phyloP scores from a whole-genome alignment of 2,113 vertebrate species.

The Phrynocephalus versicolor region DNA sequence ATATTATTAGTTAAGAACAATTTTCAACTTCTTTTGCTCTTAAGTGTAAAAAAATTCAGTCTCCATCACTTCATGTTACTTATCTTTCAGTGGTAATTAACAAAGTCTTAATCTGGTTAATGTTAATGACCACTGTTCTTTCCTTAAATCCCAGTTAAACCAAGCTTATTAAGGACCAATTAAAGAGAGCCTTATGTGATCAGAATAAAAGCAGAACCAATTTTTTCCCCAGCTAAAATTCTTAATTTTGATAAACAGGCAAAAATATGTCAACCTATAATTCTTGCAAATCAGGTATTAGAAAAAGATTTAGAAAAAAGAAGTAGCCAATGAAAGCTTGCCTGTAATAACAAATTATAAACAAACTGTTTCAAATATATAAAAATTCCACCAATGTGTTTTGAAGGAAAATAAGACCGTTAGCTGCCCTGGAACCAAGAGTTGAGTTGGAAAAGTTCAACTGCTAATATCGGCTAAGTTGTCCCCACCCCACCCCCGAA shows the following conservation, averaged over 20 bases:
- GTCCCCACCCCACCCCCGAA: background rate
- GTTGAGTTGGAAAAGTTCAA: background rate
- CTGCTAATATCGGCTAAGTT: background rate
- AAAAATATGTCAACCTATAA: slow-evolving; percentile 30
- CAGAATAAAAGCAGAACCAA: slow-evolving; percentile 74
- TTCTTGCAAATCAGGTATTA: slow-evolving; percentile 32
- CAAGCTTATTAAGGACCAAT: slow-evolving; percentile 85
- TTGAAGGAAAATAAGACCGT: background rate
- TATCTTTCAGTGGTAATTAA: slow-evolving; percentile 87
- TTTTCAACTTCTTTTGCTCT: slow-evolving; percentile 62
- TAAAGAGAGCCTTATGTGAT: slow-evolving; percentile 82
- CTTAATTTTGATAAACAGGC: slow-evolving; percentile 58
- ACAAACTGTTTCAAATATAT: background rate
- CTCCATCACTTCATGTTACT: slow-evolving; percentile 76
- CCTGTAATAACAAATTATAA: background rate
- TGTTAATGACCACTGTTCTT: slow-evolving; percentile 86
- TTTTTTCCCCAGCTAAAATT: slow-evolving; percentile 57
- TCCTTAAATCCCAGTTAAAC: slow-evolving; percentile 84
- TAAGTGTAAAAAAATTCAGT: slow-evolving; percentile 72
- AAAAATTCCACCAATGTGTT: background rate
- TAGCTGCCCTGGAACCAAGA: background rate
- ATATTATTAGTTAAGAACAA: slow-evolving; percentile 55
- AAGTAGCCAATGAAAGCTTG: background rate
- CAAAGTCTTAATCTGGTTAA: slow-evolving; percentile 83
- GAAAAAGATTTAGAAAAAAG: background rate